Conservation (phyloP, 1,140 invertebrate genomes). For the Drosophila sucinea region DNA sequence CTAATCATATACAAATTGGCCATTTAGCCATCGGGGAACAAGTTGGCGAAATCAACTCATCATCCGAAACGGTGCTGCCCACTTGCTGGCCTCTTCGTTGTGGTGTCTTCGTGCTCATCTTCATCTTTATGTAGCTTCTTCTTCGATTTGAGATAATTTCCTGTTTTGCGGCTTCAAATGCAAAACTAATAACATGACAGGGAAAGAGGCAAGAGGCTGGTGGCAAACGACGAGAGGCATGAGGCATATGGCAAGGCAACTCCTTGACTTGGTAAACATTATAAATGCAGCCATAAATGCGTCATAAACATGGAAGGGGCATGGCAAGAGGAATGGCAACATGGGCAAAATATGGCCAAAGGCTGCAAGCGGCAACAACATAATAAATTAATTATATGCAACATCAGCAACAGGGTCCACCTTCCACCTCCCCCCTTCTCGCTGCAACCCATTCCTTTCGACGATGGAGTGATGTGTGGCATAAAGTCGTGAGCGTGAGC, state of each 20-base stretch:
- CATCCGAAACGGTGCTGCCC: constrained; percentile 16
- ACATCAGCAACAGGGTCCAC: constrained; percentile 63
- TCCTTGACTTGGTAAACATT: constrained; percentile 50
- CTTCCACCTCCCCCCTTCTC: not conserved
- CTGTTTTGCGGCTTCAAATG: constrained; percentile 55
- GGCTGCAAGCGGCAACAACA: constrained; percentile 73
- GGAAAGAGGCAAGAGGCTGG: not conserved
- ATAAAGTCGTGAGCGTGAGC: constrained; percentile 75
- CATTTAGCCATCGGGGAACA: constrained; percentile 25
- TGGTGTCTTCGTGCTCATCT: not conserved
- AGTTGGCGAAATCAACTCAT: constrained; percentile 32
- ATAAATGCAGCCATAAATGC: constrained; percentile 71
- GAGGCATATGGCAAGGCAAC: not conserved
- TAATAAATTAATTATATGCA: constrained; percentile 82
- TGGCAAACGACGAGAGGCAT: no score
- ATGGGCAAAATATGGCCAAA: constrained; percentile 63
- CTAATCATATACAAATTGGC: constrained; percentile 49
- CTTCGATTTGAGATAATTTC: constrained; percentile 46
- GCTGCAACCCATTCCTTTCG: no score
- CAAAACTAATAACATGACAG: constrained; percentile 59
- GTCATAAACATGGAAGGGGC: constrained; percentile 47
- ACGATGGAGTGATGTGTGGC: constrained; percentile 63
- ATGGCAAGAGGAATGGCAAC: constrained; percentile 27
- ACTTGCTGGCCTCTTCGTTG: not conserved
- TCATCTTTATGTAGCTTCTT: not conserved